Base-by-base conservation (phyloP, 2,888 invertebrate species). In the Calameuta pallipes region DNA sequence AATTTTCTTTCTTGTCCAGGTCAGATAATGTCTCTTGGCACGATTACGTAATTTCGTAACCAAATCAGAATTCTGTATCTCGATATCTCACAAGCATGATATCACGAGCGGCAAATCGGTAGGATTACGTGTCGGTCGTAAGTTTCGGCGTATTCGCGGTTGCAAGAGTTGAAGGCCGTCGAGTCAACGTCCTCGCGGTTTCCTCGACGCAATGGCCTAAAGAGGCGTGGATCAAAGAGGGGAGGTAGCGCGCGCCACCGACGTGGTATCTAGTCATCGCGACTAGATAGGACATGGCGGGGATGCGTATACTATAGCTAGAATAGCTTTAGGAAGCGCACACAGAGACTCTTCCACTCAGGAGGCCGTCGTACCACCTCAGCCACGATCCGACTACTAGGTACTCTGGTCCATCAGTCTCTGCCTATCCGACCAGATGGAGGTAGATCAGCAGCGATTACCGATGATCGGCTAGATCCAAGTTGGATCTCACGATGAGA, bases 181-280 rank as follows among this genome's bases (percentile, higher is more conserved):
- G 87, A 87, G 89, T 89, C 88, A 89, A 88, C 87, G 89, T 85
- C 89, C 88, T 87, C 88, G 85, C 85, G 85, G 84, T 85, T 87
- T 86, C 85, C 85, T 84, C 82, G 83, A 56, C 56, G 56, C 56
- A 23, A 23, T 56, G 56, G 56, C 56, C 56, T 56, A 56, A 56
- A 85, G 81, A 79, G 80, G 81, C 80, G 83, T 83, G 80, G 73
- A 76, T 80, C 74, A 76, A 76, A 69, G 73, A 74, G 75, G 75
- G 31, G 33, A n/a, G 70, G 74, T 73, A 79, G 78, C 73, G 76
- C 77, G 78, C 56, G 69, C 73, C 73, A 37, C 37, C 23, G 23
- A 56, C 56, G 23, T 56, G 23, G 23, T 56, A 56, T 6, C 56
- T 56, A 9, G 56, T 56, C 23, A 23, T 56, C 23, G 23, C 23